phyloP scores from a whole-genome alignment of 2,888 invertebrate species.

The Eueremaeus valkanovi region DNA sequence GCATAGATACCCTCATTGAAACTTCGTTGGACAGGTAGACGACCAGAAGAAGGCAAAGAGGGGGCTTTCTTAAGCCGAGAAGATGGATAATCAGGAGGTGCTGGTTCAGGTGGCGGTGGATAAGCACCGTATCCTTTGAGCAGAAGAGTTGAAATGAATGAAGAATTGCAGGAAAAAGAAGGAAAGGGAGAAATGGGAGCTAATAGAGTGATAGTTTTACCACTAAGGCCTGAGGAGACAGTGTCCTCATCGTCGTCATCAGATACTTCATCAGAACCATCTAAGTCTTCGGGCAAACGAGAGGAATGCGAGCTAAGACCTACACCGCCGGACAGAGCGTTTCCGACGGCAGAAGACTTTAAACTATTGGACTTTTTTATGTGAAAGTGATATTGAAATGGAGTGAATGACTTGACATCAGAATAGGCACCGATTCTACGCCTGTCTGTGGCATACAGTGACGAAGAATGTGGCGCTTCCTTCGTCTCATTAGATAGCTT shows the following conservation, averaged over 20 bases:
- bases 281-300: slow-evolving; percentile 22
- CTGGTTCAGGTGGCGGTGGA: slow-evolving; percentile 77
- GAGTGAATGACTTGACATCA: slow-evolving; percentile 42
- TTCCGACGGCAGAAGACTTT: slow-evolving; percentile 44
- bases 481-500: slow-evolving; percentile 38
- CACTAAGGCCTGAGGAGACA: slow-evolving; percentile 48
- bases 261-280: slow-evolving; percentile 46
- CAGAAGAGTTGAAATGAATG: no score
- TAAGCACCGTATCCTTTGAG: slow-evolving; percentile 59
- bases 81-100: slow-evolving; percentile 65
- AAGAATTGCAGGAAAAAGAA: slow-evolving; percentile 35
- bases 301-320: slow-evolving; percentile 43
- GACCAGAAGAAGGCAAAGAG: slow-evolving; percentile 45
- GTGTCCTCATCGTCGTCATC: slow-evolving; percentile 48
- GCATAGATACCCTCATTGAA: slow-evolving; percentile 46
- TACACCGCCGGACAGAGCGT: slow-evolving; percentile 38
- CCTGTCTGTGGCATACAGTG: slow-evolving; percentile 46
- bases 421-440: slow-evolving; percentile 44
- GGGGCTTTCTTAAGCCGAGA: slow-evolving; percentile 46
- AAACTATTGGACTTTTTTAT: slow-evolving; percentile 47
- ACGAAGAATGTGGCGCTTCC: slow-evolving; percentile 40
- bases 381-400: slow-evolving; percentile 45
- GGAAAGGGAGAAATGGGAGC: not conserved
- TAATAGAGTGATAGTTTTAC: slow-evolving; percentile 40
- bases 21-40: slow-evolving; percentile 45